Evolutionary conservation across 1,140 invertebrate species (phyloP).

Genomic region (Notospermus geniculatus): DNA sequence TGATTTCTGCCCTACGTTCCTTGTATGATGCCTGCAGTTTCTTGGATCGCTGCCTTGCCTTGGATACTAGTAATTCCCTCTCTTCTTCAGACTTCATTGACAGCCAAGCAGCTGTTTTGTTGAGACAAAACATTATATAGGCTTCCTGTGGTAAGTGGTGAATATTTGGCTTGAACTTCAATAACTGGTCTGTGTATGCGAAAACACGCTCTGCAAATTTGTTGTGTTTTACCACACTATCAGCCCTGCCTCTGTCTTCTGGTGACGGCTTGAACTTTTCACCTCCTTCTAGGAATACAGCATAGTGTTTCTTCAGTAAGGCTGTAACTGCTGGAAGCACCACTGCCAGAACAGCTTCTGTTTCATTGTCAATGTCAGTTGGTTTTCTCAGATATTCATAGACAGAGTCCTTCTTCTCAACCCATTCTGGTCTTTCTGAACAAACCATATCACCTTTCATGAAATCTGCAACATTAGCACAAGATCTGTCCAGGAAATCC

Average conservation of each 20-base stretch:
- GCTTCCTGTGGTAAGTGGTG: conserved; percentile 20
- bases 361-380: conserved; percentile 20
- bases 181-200: conserved; percentile 18
- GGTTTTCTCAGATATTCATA: conserved; percentile 2
- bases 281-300: conserved; percentile 18
- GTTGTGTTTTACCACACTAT: conserved; percentile 18
- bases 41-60: conserved; percentile 18
- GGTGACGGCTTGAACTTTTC: conserved; percentile 8
- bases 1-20: background rate
- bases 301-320: conserved; percentile 3
- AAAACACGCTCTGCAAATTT: conserved; percentile 22
- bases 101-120: conserved; percentile 28
- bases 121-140: conserved; percentile 26
- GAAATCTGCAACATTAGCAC: conserved; percentile 14
- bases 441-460: conserved; percentile 4
- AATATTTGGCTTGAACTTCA: conserved; percentile 20
- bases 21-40: conserved; percentile 7
- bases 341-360: conserved; percentile 5
- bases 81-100: conserved; percentile 12
- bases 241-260: background rate
- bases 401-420: conserved; percentile 12
- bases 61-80: conserved; percentile 15
- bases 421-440: background rate
- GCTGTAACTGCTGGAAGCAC: conserved; percentile 10
- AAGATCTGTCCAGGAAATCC: conserved; percentile 1